These are phyloP conservation scores for Todus mexicanus DNA, from an alignment of 2,797 vertebrate species.

Conservation along the genomic window DNA sequence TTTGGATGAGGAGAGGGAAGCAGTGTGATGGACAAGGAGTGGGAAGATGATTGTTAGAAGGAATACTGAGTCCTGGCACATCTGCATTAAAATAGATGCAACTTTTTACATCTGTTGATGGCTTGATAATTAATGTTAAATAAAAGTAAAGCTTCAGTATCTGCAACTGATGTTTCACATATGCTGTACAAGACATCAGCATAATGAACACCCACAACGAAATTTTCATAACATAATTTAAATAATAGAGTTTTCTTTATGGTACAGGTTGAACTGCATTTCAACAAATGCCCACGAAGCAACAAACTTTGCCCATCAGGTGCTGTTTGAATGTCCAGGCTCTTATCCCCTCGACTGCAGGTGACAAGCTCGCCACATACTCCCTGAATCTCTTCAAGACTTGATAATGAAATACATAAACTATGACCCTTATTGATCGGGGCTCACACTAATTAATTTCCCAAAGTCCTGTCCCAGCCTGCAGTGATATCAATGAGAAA, in stretches of 20 bases:
- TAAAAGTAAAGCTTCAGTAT: constrained; percentile 34
- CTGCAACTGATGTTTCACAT: constrained; percentile 16
- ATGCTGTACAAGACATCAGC: not conserved
- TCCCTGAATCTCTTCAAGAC: constrained; percentile 35
- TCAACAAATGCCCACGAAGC: not conserved
- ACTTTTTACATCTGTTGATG: constrained; percentile 21
- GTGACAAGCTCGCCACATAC: constrained; percentile 36
- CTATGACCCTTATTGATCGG: constrained; percentile 58
- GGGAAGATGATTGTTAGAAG: not conserved
- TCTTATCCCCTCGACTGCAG: not conserved
- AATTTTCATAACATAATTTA: constrained; percentile 10
- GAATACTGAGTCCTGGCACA: not conserved
- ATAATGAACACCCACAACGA: constrained; percentile 13
- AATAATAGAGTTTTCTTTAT: constrained; percentile 20
- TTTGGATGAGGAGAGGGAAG: not conserved
- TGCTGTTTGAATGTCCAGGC: not conserved
- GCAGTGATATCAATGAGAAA: not conserved
- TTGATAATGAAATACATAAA: constrained; percentile 65
- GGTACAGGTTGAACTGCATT: not conserved
- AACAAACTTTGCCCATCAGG: not conserved
- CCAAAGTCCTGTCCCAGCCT: constrained; percentile 34
- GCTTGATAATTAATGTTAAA: constrained; percentile 60
- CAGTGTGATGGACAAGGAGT: not conserved
- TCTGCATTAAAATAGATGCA: not conserved
- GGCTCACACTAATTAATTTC: constrained; percentile 60